Evolutionary conservation across 2,113 vertebrate species (phyloP).

Genomic region (Nothocercus nigrocapillus): DNA sequence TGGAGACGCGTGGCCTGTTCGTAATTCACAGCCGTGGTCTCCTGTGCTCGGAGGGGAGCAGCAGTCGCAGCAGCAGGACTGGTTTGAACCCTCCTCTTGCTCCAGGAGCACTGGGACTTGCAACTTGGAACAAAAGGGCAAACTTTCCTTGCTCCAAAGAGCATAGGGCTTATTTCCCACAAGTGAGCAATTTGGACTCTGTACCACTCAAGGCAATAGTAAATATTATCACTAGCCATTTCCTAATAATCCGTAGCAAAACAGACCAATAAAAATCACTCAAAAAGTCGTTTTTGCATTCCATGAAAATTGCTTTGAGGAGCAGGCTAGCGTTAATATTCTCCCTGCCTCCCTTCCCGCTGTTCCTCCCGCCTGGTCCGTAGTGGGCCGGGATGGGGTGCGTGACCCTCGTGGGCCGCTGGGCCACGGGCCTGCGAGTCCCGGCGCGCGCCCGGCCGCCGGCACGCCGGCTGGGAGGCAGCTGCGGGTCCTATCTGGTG

Average conservation of each 20-base stretch:
- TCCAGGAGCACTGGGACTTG: background rate
- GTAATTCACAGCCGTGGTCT: background rate
- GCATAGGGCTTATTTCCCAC: background rate
- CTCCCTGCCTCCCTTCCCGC: background rate
- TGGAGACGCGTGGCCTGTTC: background rate
- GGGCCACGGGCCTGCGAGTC: too few species aligned
- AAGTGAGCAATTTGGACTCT: background rate
- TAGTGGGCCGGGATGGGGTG: background rate
- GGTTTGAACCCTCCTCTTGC: background rate
- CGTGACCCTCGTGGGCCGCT: accelerated
- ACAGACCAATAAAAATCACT: accelerated
- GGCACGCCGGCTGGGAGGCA: background rate
- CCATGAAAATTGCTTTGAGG: background rate
- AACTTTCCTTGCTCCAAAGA: background rate
- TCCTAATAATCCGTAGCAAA: background rate
- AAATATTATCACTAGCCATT: background rate
- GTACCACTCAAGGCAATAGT: background rate
- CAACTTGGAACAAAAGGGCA: background rate
- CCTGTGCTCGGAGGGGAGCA: background rate
- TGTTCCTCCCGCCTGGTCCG: background rate
- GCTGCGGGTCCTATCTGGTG: constrained; percentile 32
- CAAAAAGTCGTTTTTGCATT: background rate
- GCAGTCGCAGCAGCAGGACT: background rate
- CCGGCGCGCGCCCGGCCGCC: too few species aligned
- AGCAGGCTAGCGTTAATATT: background rate